Conservation (phyloP, 2,888 invertebrate species). For the Galeopsomyia nigrocyanea region DNA sequence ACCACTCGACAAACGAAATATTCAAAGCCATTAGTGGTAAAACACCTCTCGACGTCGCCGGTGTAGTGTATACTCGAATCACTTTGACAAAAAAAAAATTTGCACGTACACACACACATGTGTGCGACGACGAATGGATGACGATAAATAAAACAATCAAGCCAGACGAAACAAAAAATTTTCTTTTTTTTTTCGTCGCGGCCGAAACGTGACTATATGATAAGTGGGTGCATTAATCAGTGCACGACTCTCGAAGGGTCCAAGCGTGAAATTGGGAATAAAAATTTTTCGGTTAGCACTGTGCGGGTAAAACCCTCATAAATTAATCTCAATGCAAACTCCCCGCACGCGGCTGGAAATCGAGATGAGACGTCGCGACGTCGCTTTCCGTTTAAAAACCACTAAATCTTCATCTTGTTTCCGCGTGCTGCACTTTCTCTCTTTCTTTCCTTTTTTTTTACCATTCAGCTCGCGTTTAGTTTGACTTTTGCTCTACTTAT, state of each 20-base stretch:
- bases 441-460: neutral
- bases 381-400: slow-evolving; percentile 41
- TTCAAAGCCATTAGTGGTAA: too few species aligned
- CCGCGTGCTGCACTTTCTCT: neutral
- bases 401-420: slow-evolving; percentile 34
- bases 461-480: neutral
- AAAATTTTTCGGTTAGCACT: slow-evolving; percentile 42
- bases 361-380: slow-evolving; percentile 14
- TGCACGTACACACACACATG: too few species aligned
- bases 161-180: neutral
- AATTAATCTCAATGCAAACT: slow-evolving; percentile 46
- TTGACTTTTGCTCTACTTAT: neutral
- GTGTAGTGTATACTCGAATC: too few species aligned
- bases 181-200: too few species aligned
- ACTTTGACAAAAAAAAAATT: neutral
- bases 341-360: slow-evolving; percentile 27
- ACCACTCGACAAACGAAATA: too few species aligned
- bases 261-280: slow-evolving; percentile 50
- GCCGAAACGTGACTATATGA: slow-evolving; percentile 46
- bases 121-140: neutral
- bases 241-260: slow-evolving; percentile 41
- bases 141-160: slow-evolving; percentile 45
- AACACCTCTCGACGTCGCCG: too few species aligned
- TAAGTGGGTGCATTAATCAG: slow-evolving; percentile 47
- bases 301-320: slow-evolving; percentile 39